Percentiles rank a stretch among this genome's conserved stretches.
These are phyloP conservation scores for Arenaria interpres DNA, from an alignment of 2,113 vertebrate genomes.

Conservation along the genomic window DNA sequence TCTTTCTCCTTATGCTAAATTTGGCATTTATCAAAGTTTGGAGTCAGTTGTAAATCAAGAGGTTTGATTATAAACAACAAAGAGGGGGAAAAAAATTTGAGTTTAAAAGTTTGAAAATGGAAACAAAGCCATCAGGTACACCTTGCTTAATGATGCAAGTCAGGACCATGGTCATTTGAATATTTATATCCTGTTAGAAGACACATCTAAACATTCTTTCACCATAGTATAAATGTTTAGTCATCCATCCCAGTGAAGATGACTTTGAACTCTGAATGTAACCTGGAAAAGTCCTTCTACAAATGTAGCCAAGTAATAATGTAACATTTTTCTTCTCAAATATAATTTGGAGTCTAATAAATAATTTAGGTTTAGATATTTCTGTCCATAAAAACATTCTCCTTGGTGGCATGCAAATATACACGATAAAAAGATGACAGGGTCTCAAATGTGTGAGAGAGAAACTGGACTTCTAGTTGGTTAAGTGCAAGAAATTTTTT, in stretches of 20 bases:
- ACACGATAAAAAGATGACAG: not conserved
- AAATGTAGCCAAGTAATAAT: not conserved
- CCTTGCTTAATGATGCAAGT: not conserved
- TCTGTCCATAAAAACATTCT: not conserved
- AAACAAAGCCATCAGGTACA: not conserved
- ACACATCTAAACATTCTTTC: not conserved
- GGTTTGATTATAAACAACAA: not conserved
- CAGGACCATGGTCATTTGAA: not conserved
- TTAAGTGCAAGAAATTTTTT: not conserved
- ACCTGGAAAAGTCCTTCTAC: not conserved
- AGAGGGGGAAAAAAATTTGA: fast-evolving
- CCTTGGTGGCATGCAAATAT: not conserved
- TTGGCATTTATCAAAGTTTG: not conserved
- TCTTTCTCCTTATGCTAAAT: not conserved
- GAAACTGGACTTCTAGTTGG: not conserved
- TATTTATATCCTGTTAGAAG: not conserved
- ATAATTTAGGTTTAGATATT: not conserved
- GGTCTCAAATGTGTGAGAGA: not conserved
- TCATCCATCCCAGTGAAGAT: not conserved
- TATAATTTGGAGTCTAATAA: not conserved
- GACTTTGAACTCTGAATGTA: not conserved
- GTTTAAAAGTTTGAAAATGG: not conserved
- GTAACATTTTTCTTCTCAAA: not conserved
- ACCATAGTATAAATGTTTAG: not conserved
- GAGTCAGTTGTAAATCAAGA: not conserved